Evolutionary conservation across 2,797 vertebrate species (phyloP), one percentile per base, ranked within the genome.

Genomic region (Poecile montanus): DNA sequence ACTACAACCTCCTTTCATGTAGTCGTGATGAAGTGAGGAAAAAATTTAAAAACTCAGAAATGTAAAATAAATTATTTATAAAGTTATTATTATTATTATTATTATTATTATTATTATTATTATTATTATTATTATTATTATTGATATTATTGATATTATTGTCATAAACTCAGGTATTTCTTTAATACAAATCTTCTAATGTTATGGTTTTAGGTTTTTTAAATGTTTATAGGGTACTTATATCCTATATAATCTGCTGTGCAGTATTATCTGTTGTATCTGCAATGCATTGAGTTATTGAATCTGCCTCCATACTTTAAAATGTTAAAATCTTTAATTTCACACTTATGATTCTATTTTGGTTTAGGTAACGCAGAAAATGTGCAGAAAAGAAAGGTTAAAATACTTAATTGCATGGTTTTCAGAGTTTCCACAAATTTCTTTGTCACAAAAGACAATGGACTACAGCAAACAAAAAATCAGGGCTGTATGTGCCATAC

Each of bases 41-140:
- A 60, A 50, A 79, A 82, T 85, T 78, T 94, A 96, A 94, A 42
- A 32, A 36, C 10, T 75, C 77, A 89, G 90, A 93, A 96, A 91
- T 83, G 32, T 82, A 73, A 94, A 94, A 57, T 91, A 87, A 96
- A 92, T 88, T 20, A 26, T 36, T 27, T 73, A 80, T 87, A 32
- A 82, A 63, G 32, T 16, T 62, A 26, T 54, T 22, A 16, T 42
- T 30, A 34, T 34, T 34, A 34, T 34, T 34, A 34, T 34, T 34
- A 34, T 34, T 34, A 34, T 34, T 34, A 34, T 34, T 34, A 34
- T 34, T 34, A 4, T n/a, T 61, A 5, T 74, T 77, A 66, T 30
- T 20, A 10, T 38, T 74, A 3, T 77, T 76, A 63, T 38, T 51
- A 6, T 51, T 51, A 10, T 29, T 27, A 4, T 11, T 29, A 11